phyloP scores from a whole-genome alignment of 2,113 vertebrate genomes.

The Amazona guildingii region DNA sequence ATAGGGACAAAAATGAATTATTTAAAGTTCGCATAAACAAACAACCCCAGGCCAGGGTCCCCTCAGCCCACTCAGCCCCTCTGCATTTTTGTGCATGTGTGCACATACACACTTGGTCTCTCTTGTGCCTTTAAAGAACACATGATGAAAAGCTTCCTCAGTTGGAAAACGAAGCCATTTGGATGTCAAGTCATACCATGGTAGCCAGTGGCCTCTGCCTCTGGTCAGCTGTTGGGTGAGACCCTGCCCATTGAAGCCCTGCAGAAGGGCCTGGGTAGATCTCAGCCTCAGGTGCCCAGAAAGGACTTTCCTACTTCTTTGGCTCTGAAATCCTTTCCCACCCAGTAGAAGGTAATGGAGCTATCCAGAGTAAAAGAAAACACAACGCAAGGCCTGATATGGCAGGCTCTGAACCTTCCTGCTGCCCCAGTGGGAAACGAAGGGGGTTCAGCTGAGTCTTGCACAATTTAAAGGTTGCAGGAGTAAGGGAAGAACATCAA shows the following conservation, averaged over 20 bases:
- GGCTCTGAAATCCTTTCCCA: slow-evolving; percentile 5
- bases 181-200: background rate
- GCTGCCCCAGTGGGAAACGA: background rate
- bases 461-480: background rate
- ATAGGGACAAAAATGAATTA: slow-evolving; percentile 80
- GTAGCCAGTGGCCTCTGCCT: background rate
- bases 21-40: slow-evolving; percentile 81
- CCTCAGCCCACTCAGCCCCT: slow-evolving; percentile 5
- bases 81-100: background rate
- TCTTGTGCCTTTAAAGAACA: background rate
- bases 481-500: background rate
- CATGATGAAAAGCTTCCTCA: background rate
- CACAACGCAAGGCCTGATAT: background rate
- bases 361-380: background rate
- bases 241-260: background rate
- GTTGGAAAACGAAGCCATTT: background rate
- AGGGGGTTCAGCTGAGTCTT: background rate
- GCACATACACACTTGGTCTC: background rate
- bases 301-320: background rate
- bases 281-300: background rate
- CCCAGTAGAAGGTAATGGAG: background rate
- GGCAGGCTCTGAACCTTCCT: background rate
- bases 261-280: fast-evolving
- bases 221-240: background rate
- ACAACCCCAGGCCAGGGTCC: slow-evolving; percentile 67